A percentile compares a stretch with the other conserved stretches of the same genome.
phyloP scores from a whole-genome alignment of 2,888 invertebrate species.

The Serripes groenlandicus region DNA sequence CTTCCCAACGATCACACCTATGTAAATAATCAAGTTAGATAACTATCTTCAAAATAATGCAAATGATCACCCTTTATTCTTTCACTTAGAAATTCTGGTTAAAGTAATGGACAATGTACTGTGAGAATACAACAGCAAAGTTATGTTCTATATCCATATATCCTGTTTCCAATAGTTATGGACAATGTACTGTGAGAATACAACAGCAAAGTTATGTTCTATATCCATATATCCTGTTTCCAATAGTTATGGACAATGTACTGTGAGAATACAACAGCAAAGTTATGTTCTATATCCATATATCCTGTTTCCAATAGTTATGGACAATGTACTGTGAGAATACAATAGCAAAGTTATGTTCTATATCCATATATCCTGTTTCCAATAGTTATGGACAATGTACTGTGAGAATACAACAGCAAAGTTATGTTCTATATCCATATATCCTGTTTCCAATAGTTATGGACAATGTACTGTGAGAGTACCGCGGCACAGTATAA shows the following conservation, averaged over 20 bases:
- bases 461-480: constrained; percentile 99
- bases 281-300: no score
- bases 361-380: no score
- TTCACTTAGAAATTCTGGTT: no score
- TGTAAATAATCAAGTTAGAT: no score
- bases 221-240: no score
- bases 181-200: background rate
- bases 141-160: no score
- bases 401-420: background rate
- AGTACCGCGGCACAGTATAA: constrained; percentile 91
- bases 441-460: constrained; percentile 85
- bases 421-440: background rate
- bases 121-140: background rate
- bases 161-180: background rate
- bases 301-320: no score
- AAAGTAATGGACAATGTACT: background rate
- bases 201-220: background rate
- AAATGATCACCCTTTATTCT: no score
- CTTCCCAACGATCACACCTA: no score
- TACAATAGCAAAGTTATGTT: no score
- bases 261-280: background rate
- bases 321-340: no score
- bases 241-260: background rate
- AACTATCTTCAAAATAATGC: no score
- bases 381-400: background rate